These are phyloP conservation scores for Campopleginae sp. DNA, from an alignment of 2,888 invertebrate species.

Conservation along the genomic window DNA sequence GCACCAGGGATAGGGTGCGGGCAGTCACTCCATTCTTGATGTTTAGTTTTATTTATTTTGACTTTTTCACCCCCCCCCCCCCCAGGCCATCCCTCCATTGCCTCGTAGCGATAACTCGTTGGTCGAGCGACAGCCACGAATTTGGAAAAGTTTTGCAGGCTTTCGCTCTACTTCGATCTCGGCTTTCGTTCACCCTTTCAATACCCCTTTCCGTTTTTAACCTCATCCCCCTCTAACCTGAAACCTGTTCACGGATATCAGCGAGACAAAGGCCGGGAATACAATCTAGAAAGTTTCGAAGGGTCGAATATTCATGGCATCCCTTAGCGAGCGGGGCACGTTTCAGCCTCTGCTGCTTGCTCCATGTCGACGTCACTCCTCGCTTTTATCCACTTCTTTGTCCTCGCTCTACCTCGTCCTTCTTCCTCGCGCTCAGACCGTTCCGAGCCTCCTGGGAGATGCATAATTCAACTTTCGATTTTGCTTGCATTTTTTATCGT, in stretches of 20 bases:
- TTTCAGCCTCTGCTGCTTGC: slow-evolving; percentile 33
- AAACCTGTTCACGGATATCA: slow-evolving; percentile 59
- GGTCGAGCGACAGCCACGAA: slow-evolving; percentile 58
- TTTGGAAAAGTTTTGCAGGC: slow-evolving; percentile 61
- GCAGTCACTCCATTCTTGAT: slow-evolving; percentile 17
- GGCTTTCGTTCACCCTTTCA: background rate
- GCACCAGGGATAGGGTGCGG: background rate
- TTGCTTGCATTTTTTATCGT: slow-evolving; percentile 70
- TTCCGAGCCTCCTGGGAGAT: slow-evolving; percentile 56
- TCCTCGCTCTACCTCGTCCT: slow-evolving; percentile 54
- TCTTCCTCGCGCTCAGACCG: slow-evolving; percentile 61
- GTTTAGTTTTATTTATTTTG: slow-evolving; percentile 14
- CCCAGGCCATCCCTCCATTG: background rate
- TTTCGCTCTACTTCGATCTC: slow-evolving; percentile 23
- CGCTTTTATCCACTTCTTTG: slow-evolving; percentile 65
- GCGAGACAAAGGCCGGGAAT: slow-evolving; percentile 69
- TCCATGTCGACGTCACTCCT: slow-evolving; percentile 40
- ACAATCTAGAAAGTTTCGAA: slow-evolving; percentile 70
- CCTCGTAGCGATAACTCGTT: slow-evolving; percentile 61
- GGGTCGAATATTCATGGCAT: slow-evolving; percentile 70
- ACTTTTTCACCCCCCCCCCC: background rate
- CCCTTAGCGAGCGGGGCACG: slow-evolving; percentile 50
- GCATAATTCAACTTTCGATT: slow-evolving; percentile 72
- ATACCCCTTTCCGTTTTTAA: background rate
- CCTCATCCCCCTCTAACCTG: background rate